Conservation (phyloP, 2,888 invertebrate genomes). For the Chymomyza procnemis region DNA sequence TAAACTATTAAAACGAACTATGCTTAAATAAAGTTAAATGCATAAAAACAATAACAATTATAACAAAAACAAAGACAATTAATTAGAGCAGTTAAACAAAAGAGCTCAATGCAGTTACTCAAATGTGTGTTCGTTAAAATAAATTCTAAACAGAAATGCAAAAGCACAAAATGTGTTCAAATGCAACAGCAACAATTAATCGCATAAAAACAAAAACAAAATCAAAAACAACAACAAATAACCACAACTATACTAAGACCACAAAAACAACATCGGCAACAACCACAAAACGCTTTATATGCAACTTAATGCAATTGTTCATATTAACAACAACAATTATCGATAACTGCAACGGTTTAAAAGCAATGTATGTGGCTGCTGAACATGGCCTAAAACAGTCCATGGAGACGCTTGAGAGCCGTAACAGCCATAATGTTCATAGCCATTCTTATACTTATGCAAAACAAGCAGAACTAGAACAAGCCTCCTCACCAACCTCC, state of each 20-base stretch:
- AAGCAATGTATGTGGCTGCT: conserved; percentile 28
- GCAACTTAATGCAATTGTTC: conserved; percentile 51
- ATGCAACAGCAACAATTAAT: conserved; percentile 53
- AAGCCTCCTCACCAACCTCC: background rate
- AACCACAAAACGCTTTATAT: conserved; percentile 22
- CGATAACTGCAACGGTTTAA: conserved; percentile 34
- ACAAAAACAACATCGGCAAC: conserved; percentile 11
- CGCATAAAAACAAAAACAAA: conserved; percentile 20
- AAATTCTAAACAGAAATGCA: conserved; percentile 60
- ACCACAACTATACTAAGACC: conserved; percentile 1
- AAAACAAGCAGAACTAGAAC: background rate
- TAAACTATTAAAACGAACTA: conserved; percentile 10
- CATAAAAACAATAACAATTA: background rate
- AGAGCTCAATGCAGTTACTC: conserved; percentile 61
- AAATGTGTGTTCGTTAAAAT: conserved; percentile 64
- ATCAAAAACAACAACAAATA: conserved; percentile 15
- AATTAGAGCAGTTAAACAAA: background rate
- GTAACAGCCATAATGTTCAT: background rate
- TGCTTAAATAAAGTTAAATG: background rate
- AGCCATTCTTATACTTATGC: background rate
- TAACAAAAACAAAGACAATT: conserved; percentile 14
- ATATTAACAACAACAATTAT: conserved; percentile 51
- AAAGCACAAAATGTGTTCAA: conserved; percentile 67
- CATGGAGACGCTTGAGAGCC: background rate
- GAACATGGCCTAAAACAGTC: conserved; percentile 4